A percentile compares a stretch with the other conserved stretches of the same genome.
Evolutionary conservation across 2,888 invertebrate species (phyloP).

Genomic region (Drosophila anceps): DNA sequence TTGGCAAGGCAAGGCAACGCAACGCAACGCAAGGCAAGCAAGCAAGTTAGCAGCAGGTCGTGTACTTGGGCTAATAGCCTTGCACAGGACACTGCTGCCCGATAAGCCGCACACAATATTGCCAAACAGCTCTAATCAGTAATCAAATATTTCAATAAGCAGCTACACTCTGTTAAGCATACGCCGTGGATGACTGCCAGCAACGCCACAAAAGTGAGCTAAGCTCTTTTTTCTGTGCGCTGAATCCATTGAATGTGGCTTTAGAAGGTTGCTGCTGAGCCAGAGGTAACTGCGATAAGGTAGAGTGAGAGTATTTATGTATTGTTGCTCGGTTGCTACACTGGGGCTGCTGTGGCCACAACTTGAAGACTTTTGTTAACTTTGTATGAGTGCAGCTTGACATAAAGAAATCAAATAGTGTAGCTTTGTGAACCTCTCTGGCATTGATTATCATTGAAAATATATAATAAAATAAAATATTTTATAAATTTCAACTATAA

Average conservation of each 20-base stretch:
- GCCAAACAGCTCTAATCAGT: constrained; percentile 45
- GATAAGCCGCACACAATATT: constrained; percentile 48
- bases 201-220: neutral
- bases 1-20: constrained; percentile 14
- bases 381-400: neutral
- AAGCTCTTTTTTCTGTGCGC: neutral
- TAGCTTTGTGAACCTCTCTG: neutral
- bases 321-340: neutral
- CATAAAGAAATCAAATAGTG: neutral
- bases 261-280: neutral
- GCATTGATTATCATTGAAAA: neutral
- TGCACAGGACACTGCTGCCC: constrained; percentile 24
- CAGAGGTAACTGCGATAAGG: neutral
- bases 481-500: too few relatives aligned
- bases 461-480: neutral
- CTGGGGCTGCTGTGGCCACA: neutral
- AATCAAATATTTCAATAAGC: constrained; percentile 55
- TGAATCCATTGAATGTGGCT: neutral
- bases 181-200: constrained; percentile 11
- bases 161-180: constrained; percentile 1
- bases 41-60: constrained; percentile 10
- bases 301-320: neutral
- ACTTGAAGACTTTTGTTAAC: neutral
- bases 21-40: neutral
- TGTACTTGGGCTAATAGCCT: constrained; percentile 51